Evolutionary conservation across 2,888 invertebrate genomes (phyloP).

Genomic region (Philhelius pedissequus): DNA sequence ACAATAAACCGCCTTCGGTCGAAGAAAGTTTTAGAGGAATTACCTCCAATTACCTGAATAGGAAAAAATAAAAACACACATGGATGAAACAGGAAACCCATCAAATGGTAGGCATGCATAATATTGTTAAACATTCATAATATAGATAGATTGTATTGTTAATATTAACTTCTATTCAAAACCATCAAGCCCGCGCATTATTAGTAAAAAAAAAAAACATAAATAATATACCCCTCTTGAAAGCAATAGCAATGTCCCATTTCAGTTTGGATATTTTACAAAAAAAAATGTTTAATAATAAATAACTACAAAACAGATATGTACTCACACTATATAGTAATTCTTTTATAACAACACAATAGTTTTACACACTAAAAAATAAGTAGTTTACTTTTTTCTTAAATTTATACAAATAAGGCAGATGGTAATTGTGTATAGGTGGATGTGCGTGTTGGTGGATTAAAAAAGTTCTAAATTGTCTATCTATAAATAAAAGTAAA

Average conservation of each 20-base stretch:
- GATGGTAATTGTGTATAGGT: conserved; percentile 43
- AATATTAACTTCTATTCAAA: conserved; percentile 69
- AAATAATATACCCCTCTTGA: conserved; percentile 5
- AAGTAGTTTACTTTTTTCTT: conserved; percentile 8
- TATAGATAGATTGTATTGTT: conserved; percentile 32
- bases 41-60: conserved; percentile 43
- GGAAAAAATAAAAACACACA: conserved; percentile 24
- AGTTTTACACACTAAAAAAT: conserved; percentile 33
- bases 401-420: conserved; percentile 38
- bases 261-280: neutral
- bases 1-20: conserved; percentile 76
- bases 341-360: conserved; percentile 44
- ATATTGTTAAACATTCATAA: neutral
- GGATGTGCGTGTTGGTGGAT: conserved; percentile 50
- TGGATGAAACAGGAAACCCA: conserved; percentile 45
- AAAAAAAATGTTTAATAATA: neutral
- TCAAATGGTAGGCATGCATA: conserved; percentile 47
- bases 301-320: conserved; percentile 39
- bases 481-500: conserved; percentile 76
- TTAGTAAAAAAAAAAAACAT: conserved; percentile 39
- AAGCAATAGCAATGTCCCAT: conserved; percentile 26
- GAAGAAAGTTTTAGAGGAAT: conserved; percentile 46
- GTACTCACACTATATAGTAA: conserved; percentile 59
- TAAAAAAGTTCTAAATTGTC: conserved; percentile 72
- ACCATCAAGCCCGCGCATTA: conserved; percentile 29